Conservation (phyloP, 2,797 vertebrate species). For the Octomys mimax region DNA sequence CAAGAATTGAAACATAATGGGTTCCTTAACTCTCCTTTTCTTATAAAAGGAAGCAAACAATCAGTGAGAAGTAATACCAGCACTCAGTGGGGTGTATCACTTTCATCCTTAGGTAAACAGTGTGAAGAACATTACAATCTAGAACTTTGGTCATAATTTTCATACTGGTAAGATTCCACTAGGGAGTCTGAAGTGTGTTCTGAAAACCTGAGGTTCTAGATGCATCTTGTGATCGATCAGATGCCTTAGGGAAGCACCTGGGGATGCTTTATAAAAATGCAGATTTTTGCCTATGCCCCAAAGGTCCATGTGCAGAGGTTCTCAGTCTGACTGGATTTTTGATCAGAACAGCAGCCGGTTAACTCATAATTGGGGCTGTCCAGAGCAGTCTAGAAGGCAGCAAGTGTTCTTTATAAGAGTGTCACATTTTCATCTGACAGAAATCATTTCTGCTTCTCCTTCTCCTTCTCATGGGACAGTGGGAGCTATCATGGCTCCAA, state of each 20-base stretch:
- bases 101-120: conserved; percentile 32
- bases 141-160: neutral
- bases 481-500: neutral
- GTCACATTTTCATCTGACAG: neutral
- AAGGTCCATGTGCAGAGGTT: neutral
- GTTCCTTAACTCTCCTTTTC: conserved; percentile 67
- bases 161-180: neutral
- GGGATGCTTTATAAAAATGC: neutral
- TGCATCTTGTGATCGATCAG: neutral
- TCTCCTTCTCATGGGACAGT: neutral
- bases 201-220: neutral
- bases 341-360: neutral
- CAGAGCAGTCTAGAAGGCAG: neutral
- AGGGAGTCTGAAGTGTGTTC: neutral
- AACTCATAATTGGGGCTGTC: neutral
- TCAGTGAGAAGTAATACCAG: conserved; percentile 51
- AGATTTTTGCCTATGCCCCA: neutral
- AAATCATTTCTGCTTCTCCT: neutral
- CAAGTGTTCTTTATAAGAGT: neutral
- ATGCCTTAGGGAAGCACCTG: neutral
- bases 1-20: conserved; percentile 67
- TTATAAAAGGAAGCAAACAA: conserved; percentile 65
- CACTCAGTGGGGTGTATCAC: neutral
- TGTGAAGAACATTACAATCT: neutral
- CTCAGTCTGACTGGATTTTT: neutral